These are phyloP conservation scores for Borostomias antarcticus DNA, from an alignment of 2,797 vertebrate genomes.

Conservation along the genomic window DNA sequence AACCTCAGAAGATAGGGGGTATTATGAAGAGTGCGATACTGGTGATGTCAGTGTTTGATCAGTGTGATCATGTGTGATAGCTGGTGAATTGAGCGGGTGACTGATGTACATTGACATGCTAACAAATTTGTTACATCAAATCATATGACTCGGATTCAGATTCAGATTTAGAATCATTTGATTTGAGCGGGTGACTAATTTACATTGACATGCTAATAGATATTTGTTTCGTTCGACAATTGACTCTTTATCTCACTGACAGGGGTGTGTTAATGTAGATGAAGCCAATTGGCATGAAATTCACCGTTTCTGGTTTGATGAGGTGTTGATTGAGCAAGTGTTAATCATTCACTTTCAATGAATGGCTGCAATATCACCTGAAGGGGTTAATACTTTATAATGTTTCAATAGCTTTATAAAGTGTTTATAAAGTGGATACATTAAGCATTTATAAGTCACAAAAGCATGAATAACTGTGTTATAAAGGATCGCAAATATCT, in stretches of 20 bases:
- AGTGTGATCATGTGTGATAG: slow-evolving; percentile 33
- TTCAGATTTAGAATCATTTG: too few relatives aligned
- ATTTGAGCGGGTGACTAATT: too few relatives aligned
- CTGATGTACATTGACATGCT: slow-evolving; percentile 4
- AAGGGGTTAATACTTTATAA: too few relatives aligned
- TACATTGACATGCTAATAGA: too few relatives aligned
- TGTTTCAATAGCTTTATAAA: too few relatives aligned
- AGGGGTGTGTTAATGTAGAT: background rate
- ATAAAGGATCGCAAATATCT: too few relatives aligned
- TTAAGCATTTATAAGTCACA: too few relatives aligned
- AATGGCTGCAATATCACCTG: too few relatives aligned
- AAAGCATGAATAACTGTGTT: too few relatives aligned
- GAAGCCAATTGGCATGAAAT: background rate
- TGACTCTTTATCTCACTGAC: background rate
- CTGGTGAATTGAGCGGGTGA: slow-evolving; percentile 20
- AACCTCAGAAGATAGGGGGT: slow-evolving; percentile 31
- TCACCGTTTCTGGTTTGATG: slow-evolving; percentile 12
- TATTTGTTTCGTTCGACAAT: too few relatives aligned
- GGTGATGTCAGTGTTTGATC: slow-evolving; percentile 47
- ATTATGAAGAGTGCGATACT: slow-evolving; percentile 30
- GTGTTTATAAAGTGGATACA: too few relatives aligned
- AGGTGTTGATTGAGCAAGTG: slow-evolving; percentile 30
- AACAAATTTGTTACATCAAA: slow-evolving; percentile 29
- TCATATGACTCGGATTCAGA: too few relatives aligned
- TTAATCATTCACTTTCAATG: slow-evolving; percentile 15